phyloP scores from a whole-genome alignment of 2,797 vertebrate species.

The Melanotaenia trifasciata region DNA sequence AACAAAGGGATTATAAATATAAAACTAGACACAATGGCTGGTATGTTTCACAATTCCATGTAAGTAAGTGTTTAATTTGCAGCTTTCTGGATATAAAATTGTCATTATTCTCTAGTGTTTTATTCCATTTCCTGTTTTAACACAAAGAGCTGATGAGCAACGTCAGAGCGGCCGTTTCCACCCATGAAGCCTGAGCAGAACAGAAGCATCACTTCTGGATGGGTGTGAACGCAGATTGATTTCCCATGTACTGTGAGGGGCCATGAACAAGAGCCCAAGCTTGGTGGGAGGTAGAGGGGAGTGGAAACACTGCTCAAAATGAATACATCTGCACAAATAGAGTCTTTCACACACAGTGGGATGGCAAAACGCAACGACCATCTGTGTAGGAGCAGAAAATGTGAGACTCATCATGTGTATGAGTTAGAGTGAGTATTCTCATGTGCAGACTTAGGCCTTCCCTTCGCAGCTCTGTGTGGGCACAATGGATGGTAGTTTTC shows the following conservation, averaged over 20 bases:
- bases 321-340: constrained; percentile 42
- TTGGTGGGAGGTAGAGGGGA: constrained; percentile 5
- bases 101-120: constrained; percentile 14
- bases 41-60: neutral
- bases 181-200: no score
- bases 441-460: constrained; percentile 58
- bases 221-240: constrained; percentile 19
- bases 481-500: constrained; percentile 48
- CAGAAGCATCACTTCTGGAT: neutral
- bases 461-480: constrained; percentile 61
- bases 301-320: constrained; percentile 1
- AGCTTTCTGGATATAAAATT: neutral
- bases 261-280: neutral
- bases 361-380: constrained; percentile 47
- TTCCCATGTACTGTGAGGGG: neutral
- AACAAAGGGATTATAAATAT: constrained; percentile 27
- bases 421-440: constrained; percentile 48
- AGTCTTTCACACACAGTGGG: constrained; percentile 33
- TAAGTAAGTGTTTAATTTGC: constrained; percentile 2
- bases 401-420: constrained; percentile 12
- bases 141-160: neutral
- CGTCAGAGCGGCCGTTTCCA: neutral
- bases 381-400: constrained; percentile 64
- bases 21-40: constrained; percentile 37
- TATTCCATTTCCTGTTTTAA: constrained; percentile 9